Evolutionary conservation across 2,797 vertebrate genomes (phyloP).

Genomic region (Bradypodion pumilum): DNA sequence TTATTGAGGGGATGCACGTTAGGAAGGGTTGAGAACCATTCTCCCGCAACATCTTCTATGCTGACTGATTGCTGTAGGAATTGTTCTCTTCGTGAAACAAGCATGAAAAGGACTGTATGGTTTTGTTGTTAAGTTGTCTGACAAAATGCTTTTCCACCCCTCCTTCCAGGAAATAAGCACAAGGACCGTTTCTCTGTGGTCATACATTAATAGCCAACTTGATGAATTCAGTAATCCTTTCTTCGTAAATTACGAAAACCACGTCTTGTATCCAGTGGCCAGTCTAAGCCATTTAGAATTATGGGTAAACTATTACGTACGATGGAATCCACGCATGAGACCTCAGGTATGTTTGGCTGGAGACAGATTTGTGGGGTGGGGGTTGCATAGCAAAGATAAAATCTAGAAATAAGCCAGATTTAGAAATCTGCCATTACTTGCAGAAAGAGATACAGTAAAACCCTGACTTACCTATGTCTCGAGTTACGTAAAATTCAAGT

Average conservation of each 20-base stretch:
- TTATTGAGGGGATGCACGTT: no score
- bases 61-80: neutral
- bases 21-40: no score
- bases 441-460: no score
- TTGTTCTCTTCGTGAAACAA: neutral
- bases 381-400: neutral
- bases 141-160: neutral
- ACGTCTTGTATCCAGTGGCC: conserved; percentile 90
- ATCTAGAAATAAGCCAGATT: neutral
- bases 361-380: neutral
- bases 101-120: neutral
- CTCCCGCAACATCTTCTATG: neutral
- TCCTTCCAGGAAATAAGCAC: conserved; percentile 82
- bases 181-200: conserved; percentile 91
- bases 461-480: no score
- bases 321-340: conserved; percentile 95
- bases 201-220: conserved; percentile 91
- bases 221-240: conserved; percentile 97
- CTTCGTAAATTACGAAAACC: conserved; percentile 92
- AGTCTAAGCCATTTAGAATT: conserved; percentile 91
- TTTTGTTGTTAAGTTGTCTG: neutral
- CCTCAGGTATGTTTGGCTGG: conserved; percentile 84
- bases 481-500: no score
- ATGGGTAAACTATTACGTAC: conserved; percentile 93
- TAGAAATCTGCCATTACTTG: neutral